Conservation (phyloP, 2,113 vertebrate species). For the Himantopus leucocephalus region DNA sequence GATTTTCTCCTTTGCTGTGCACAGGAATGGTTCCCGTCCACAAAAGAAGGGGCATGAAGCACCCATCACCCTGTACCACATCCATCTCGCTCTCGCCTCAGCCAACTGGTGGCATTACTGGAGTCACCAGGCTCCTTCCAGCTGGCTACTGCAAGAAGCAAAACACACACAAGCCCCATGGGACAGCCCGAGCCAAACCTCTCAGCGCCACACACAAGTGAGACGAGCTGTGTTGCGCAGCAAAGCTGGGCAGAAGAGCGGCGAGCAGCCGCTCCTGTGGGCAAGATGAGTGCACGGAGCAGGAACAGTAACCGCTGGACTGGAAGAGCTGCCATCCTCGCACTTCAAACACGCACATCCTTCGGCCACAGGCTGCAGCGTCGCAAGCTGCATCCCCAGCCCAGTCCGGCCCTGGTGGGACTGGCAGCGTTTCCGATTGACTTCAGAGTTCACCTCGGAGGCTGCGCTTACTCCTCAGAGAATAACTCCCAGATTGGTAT, state of each 20-base stretch:
- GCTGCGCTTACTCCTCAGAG: background rate
- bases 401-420: background rate
- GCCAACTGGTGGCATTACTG: background rate
- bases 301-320: background rate
- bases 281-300: background rate
- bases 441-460: background rate
- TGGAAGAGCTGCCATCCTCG: background rate
- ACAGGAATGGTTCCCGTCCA: background rate
- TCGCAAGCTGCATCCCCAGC: accelerated
- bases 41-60: background rate
- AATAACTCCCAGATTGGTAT: background rate
- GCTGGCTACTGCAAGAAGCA: background rate
- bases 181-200: background rate
- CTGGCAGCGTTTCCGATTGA: background rate
- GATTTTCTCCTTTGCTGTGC: background rate
- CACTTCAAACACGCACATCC: background rate
- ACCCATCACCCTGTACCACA: background rate
- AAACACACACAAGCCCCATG: background rate
- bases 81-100: accelerated
- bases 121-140: background rate
- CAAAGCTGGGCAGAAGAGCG: background rate
- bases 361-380: background rate
- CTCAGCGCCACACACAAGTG: background rate
- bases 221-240: background rate
- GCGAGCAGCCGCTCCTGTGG: background rate